phyloP scores from a whole-genome alignment of 2,113 vertebrate genomes.

The Dinomys branickii region DNA sequence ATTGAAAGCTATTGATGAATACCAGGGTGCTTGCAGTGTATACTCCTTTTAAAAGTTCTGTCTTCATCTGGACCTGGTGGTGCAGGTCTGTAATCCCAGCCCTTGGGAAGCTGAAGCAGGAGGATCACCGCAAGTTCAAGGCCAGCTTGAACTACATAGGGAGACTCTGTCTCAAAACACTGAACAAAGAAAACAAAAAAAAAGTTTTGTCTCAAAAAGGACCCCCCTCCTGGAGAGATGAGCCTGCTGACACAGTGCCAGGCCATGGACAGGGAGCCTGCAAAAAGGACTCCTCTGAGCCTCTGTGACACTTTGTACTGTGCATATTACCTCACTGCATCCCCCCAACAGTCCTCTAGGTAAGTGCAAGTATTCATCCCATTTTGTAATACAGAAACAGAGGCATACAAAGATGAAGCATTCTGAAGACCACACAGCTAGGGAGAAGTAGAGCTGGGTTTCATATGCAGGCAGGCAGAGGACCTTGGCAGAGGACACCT shows the following conservation, averaged over 20 bases:
- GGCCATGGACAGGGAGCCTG: neutral
- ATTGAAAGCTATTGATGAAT: neutral
- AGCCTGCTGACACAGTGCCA: neutral
- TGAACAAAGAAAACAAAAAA: neutral
- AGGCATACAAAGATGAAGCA: neutral
- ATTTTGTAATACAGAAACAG: constrained; percentile 15
- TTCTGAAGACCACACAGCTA: neutral
- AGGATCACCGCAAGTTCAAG: neutral
- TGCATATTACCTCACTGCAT: neutral
- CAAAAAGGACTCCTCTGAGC: neutral
- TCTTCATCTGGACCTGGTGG: neutral
- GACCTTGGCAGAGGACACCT: neutral
- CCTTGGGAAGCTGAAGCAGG: neutral
- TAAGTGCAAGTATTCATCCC: neutral
- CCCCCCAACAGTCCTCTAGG: neutral
- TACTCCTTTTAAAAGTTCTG: neutral
- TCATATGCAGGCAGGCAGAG: neutral
- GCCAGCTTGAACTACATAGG: neutral
- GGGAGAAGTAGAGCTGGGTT: neutral
- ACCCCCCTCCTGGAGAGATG: neutral
- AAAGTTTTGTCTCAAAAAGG: neutral
- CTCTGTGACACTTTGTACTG: neutral
- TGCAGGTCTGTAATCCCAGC: neutral
- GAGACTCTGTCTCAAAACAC: neutral
- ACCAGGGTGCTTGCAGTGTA: neutral